Conservation (phyloP, 2,113 vertebrate genomes). For the Syngnathus scovelli region DNA sequence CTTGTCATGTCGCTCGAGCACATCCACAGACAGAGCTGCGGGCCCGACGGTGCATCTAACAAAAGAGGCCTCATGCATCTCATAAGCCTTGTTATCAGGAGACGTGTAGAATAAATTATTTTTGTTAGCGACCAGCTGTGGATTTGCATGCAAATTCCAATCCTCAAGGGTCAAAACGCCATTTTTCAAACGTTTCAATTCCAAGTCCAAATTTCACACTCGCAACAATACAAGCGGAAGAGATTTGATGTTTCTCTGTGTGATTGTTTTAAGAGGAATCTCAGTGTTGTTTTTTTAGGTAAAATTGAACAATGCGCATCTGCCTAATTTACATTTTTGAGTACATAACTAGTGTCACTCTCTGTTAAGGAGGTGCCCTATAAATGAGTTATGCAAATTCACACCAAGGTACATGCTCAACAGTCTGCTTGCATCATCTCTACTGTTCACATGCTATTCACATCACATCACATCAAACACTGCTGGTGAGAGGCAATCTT, state of each 20-base stretch:
- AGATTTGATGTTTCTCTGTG: conserved; percentile 39
- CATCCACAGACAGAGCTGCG: conserved; percentile 24
- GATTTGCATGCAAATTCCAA: conserved; percentile 62
- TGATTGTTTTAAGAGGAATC: conserved; percentile 32
- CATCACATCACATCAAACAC: conserved; percentile 30
- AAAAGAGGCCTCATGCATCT: conserved; percentile 36
- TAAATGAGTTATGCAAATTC: conserved; percentile 47
- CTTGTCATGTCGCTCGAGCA: conserved; percentile 25
- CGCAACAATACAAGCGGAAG: conserved; percentile 29
- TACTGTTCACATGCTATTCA: conserved; percentile 37
- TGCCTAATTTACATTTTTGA: conserved; percentile 37
- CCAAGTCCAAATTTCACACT: conserved; percentile 39
- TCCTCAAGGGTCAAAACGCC: conserved; percentile 45
- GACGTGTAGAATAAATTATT: conserved; percentile 53
- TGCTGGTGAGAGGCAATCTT: conserved; percentile 15
- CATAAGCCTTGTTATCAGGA: conserved; percentile 52
- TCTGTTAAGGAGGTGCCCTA: conserved; percentile 39
- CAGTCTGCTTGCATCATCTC: conserved; percentile 45
- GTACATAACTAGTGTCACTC: conserved; percentile 23
- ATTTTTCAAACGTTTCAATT: conserved; percentile 49
- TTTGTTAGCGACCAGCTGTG: conserved; percentile 49
- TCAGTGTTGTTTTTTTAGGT: conserved; percentile 3
- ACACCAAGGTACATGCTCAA: conserved; percentile 47
- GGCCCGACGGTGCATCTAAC: conserved; percentile 28
- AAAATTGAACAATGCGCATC: conserved; percentile 32